phyloP scores from a whole-genome alignment of 2,888 invertebrate species.

The Eurytoma adleriae region DNA sequence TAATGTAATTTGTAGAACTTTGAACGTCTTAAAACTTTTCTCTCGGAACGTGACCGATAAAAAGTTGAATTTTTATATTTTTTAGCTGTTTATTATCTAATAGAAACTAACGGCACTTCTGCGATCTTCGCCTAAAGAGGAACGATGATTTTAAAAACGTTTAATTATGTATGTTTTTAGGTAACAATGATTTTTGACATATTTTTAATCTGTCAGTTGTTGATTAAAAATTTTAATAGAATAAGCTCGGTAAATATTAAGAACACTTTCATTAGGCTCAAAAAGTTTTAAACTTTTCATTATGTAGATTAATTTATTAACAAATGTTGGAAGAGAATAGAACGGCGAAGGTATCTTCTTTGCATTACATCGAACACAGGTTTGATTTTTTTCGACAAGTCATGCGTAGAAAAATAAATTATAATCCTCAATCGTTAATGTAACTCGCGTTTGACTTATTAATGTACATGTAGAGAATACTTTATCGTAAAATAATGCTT shows the following conservation, averaged over 20 bases:
- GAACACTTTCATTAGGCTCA: slow-evolving; percentile 37
- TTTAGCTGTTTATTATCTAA: slow-evolving; percentile 8
- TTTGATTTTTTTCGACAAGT: slow-evolving; percentile 50
- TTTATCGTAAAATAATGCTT: slow-evolving; percentile 46
- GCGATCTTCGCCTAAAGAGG: slow-evolving; percentile 22
- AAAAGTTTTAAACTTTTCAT: slow-evolving; percentile 50
- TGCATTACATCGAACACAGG: slow-evolving; percentile 44
- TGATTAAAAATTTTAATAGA: too few relatives aligned
- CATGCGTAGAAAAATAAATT: slow-evolving; percentile 57
- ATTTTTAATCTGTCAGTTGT: too few relatives aligned
- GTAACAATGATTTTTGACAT: neutral
- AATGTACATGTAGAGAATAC: slow-evolving; percentile 43
- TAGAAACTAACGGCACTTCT: slow-evolving; percentile 39
- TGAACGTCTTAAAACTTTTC: slow-evolving; percentile 27
- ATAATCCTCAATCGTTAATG: slow-evolving; percentile 48
- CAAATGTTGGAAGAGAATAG: slow-evolving; percentile 1
- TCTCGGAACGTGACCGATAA: slow-evolving; percentile 12
- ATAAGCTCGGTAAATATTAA: slow-evolving; percentile 19
- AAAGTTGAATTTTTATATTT: slow-evolving; percentile 4
- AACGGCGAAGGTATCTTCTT: slow-evolving; percentile 5
- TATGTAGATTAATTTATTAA: slow-evolving; percentile 3
- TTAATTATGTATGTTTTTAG: slow-evolving; percentile 1
- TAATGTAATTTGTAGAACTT: slow-evolving; percentile 2
- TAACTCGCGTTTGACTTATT: slow-evolving; percentile 48
- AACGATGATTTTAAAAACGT: slow-evolving; percentile 24